Base-by-base conservation (phyloP, 1,140 invertebrate species). In the Metaphire vulgaris region DNA sequence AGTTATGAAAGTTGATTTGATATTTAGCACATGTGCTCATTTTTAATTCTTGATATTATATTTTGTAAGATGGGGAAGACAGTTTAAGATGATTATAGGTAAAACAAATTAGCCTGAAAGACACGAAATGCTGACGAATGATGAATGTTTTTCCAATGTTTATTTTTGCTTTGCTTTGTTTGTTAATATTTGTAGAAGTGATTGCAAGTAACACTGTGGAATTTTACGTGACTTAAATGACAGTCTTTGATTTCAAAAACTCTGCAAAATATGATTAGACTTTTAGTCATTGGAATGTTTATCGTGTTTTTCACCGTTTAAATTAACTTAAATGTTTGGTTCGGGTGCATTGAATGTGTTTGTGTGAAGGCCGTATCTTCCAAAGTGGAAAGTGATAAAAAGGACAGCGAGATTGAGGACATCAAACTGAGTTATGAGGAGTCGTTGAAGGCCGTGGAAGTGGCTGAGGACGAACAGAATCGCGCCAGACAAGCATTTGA, bases 361-460 rank as follows among this genome's bases (percentile, higher is more conserved):
- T n/a, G n/a, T n/a, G n/a, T n/a, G n/a, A n/a, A 73, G 72, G 72
- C 72, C 2, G 72, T 73, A 2, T 21, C 1, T 33, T 33, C 41
- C 2, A 73, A 56, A 73, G 72, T 73, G 12, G 72, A 73, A 1
- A 34, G 15, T 6, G 41, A 73, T 34, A 73, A 41, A 34, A 73
- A 56, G 28, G 41, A 73, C 0, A 64, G 72, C n/a, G 32, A 73
- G 12, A 41, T 41, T 6, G 34, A 56, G 2, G 72, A 73, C 28
- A 29, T 73, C 26, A 73, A 73, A 56, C 15, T 34, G n/a, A 33
- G 28, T n/a, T 73, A 26, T n/a, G 26, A 73, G 1, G 72, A 56
- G 32, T 33, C 34, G 33, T 34, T 34, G 2, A 31, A 73, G 28
- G 28, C 41, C 14, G 28, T 56, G 16, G 32, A 73, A 73, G 41